Evolutionary conservation across 1,140 invertebrate species (phyloP).

Genomic region (Muscidifurax raptorellus): DNA sequence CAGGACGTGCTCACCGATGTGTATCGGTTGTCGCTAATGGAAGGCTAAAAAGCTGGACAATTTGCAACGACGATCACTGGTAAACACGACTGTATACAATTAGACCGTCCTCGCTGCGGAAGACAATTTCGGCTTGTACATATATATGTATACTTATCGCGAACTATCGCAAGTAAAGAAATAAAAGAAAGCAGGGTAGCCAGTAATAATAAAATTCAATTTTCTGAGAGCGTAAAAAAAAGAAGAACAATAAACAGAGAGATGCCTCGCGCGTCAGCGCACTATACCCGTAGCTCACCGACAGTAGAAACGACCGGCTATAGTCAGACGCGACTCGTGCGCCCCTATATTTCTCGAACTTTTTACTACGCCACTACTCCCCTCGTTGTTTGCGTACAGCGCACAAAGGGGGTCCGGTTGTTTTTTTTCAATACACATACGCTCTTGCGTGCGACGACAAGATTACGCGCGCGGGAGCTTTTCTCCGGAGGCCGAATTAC

Average conservation of each 20-base stretch:
- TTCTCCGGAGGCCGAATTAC: not conserved
- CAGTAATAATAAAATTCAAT: not conserved
- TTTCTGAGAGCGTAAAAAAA: not conserved
- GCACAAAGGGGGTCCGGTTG: not conserved
- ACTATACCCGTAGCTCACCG: not conserved
- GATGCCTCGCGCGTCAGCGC: not conserved
- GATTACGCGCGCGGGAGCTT: not conserved
- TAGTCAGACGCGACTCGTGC: not conserved
- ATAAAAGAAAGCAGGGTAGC: too few species aligned
- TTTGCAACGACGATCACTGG: not conserved
- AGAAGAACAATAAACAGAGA: not conserved
- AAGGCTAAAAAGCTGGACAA: slow-evolving; percentile 12
- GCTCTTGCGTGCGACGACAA: not conserved
- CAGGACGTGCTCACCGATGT: not conserved
- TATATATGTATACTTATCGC: not conserved
- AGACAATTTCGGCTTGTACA: not conserved
- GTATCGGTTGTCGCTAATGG: slow-evolving; percentile 30
- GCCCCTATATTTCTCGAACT: not conserved
- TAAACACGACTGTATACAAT: not conserved
- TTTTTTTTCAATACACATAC: not conserved
- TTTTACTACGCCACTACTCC: not conserved
- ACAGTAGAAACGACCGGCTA: not conserved
- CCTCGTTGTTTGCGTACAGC: not conserved
- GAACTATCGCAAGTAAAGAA: too few species aligned
- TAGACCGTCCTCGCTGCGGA: too few species aligned